A percentile compares a stretch with the other conserved stretches of the same genome.
Evolutionary conservation across 1,140 invertebrate species (phyloP).

Genomic region (Carposina sasakii): DNA sequence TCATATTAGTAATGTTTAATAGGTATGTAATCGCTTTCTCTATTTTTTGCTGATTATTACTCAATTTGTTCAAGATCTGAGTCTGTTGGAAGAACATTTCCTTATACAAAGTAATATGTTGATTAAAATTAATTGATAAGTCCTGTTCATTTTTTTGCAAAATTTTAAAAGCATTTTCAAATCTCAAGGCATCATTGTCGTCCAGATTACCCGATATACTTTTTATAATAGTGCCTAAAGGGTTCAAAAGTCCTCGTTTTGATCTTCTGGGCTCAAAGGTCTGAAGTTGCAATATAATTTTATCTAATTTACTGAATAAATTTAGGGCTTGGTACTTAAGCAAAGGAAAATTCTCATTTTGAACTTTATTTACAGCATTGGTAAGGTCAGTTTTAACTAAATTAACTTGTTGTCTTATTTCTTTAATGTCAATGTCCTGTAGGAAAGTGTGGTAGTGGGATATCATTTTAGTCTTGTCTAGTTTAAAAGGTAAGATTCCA

Average conservation of each 20-base stretch:
- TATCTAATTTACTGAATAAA: neutral
- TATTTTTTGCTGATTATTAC: too few species aligned
- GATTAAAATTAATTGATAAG: too few species aligned
- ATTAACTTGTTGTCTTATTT: too few species aligned
- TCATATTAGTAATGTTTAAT: too few species aligned
- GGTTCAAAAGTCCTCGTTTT: neutral
- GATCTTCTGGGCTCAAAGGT: neutral
- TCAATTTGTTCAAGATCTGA: too few species aligned
- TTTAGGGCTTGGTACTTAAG: neutral
- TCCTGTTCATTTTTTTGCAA: slow-evolving; percentile 1
- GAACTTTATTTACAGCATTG: neutral
- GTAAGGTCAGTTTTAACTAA: too few species aligned
- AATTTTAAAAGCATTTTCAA: slow-evolving; percentile 3
- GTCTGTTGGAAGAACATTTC: too few species aligned
- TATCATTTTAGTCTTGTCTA: neutral
- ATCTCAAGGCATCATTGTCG: slow-evolving; percentile 1
- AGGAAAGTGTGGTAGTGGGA: slow-evolving; percentile 1
- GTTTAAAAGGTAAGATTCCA: slow-evolving; percentile 3
- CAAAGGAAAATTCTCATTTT: neutral
- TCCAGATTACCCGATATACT: slow-evolving; percentile 4
- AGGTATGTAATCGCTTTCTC: too few species aligned
- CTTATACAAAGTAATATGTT: too few species aligned
- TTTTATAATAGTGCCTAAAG: slow-evolving; percentile 6
- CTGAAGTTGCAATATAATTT: neutral
- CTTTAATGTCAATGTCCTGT: slow-evolving; percentile 2